phyloP scores from a whole-genome alignment of 2,797 vertebrate genomes.

The Neosilurus hyrtlii region DNA sequence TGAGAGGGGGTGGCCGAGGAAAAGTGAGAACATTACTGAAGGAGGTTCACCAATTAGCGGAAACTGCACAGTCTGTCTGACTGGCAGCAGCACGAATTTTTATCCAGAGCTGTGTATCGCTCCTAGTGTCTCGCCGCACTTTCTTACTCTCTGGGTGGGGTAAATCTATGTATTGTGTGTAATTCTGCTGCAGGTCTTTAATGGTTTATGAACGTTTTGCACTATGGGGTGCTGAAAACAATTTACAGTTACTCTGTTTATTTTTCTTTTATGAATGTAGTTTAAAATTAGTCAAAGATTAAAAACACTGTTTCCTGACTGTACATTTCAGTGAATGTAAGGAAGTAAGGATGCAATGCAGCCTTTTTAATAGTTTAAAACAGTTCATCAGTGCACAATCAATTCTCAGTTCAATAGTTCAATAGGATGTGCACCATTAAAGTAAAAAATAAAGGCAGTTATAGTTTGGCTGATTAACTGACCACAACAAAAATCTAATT shows the following conservation, averaged over 20 bases:
- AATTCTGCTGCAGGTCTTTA: constrained; percentile 10
- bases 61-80: constrained; percentile 71
- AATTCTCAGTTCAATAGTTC: background rate
- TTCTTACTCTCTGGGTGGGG: constrained; percentile 5
- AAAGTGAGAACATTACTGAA: constrained; percentile 82
- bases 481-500: background rate
- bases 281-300: background rate
- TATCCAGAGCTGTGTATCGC: constrained; percentile 29
- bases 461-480: background rate
- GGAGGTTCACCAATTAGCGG: constrained; percentile 74
- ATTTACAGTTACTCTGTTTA: background rate
- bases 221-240: background rate
- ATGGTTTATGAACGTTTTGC: background rate
- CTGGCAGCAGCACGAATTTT: constrained; percentile 63
- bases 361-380: background rate
- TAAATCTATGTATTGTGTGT: constrained; percentile 6
- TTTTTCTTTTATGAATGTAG: background rate
- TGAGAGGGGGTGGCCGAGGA: constrained; percentile 72
- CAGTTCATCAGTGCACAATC: background rate
- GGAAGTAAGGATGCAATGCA: background rate
- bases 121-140: constrained; percentile 34
- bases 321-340: background rate
- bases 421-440: background rate
- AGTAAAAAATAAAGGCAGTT: background rate
- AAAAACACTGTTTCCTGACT: background rate